These are phyloP conservation scores for Eclectus roratus DNA, from an alignment of 2,113 vertebrate genomes.

Conservation along the genomic window DNA sequence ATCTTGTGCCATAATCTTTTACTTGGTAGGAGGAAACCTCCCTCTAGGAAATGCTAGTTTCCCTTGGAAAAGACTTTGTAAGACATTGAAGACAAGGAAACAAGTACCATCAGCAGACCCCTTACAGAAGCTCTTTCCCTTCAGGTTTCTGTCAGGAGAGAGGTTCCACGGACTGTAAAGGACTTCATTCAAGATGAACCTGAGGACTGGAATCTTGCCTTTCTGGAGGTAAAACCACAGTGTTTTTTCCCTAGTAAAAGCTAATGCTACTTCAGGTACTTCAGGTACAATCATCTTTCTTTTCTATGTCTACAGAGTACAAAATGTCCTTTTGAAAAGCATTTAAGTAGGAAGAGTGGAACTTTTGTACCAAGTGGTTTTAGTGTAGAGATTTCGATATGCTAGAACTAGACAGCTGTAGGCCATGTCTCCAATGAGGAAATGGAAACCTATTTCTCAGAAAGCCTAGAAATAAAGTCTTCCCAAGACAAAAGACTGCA, in stretches of 20 bases:
- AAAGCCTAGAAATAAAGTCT: not conserved
- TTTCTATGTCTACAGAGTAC: not conserved
- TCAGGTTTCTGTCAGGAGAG: constrained; percentile 77
- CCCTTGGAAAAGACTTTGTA: not conserved
- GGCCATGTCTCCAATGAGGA: not conserved
- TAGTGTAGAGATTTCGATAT: not conserved
- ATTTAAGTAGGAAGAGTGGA: not conserved
- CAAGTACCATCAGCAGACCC: not conserved
- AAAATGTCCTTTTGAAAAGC: not conserved
- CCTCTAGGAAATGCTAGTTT: not conserved
- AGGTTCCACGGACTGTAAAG: constrained; percentile 19
- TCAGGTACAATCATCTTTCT: not conserved
- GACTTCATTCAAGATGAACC: not conserved
- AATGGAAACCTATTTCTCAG: not conserved
- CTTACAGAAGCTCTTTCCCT: not conserved
- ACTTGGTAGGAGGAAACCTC: not conserved
- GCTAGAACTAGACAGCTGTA: not conserved
- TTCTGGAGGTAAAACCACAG: constrained; percentile 9
- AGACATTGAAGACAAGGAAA: not conserved
- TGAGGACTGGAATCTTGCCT: constrained; percentile 27
- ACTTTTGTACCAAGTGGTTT: not conserved
- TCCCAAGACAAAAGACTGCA: not conserved
- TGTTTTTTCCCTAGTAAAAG: not conserved
- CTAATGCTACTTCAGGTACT: not conserved
- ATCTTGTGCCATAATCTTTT: not conserved